Evolutionary conservation across 2,888 invertebrate genomes (phyloP).

Genomic region (Zygaena filipendulae): DNA sequence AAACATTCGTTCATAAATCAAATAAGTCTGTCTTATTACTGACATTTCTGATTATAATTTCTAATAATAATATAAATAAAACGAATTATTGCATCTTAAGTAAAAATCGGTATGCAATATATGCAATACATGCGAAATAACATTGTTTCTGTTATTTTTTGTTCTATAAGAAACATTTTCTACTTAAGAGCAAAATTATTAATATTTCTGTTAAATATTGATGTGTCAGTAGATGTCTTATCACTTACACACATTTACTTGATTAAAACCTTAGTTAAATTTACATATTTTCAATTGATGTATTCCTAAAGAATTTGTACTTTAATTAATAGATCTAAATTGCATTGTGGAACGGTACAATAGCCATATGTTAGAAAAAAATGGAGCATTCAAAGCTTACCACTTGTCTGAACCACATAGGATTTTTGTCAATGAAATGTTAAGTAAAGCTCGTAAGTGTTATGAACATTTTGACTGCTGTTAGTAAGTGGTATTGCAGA

Average conservation of each 20-base stretch:
- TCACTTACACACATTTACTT: constrained; percentile 50
- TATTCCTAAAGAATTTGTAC: constrained; percentile 65
- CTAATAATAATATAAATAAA: too few relatives aligned
- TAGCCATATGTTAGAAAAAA: constrained; percentile 61
- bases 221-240: constrained; percentile 60
- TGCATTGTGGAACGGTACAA: constrained; percentile 62
- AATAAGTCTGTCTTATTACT: constrained; percentile 47
- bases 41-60: constrained; percentile 36
- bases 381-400: constrained; percentile 60
- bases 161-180: constrained; percentile 48
- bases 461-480: constrained; percentile 62
- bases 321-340: constrained; percentile 68
- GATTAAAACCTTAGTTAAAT: constrained; percentile 62
- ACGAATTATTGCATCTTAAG: constrained; percentile 47
- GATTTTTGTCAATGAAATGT: constrained; percentile 54
- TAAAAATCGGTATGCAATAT: constrained; percentile 47
- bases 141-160: constrained; percentile 52
- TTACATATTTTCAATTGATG: constrained; percentile 58
- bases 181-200: constrained; percentile 51
- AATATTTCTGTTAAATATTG: constrained; percentile 47
- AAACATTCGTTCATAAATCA: constrained; percentile 45
- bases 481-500: constrained; percentile 59
- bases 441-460: constrained; percentile 60
- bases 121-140: constrained; percentile 45
- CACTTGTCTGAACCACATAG: constrained; percentile 47